Base-by-base conservation (phyloP, 2,797 vertebrate genomes). In the Semotilus atromaculatus region DNA sequence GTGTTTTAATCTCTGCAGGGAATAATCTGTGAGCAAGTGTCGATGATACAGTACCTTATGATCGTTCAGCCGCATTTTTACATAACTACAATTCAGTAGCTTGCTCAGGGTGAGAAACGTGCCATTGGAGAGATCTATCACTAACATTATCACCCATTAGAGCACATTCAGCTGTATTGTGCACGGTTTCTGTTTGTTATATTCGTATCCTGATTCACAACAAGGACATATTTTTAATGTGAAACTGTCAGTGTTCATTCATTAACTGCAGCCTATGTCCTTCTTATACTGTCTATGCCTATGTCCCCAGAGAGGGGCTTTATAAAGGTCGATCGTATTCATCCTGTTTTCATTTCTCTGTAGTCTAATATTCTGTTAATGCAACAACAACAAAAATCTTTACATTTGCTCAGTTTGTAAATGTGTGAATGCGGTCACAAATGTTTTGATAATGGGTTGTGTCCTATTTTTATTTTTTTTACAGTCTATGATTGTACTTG, bases 371-470 rank as follows among this genome's bases (percentile, higher is more conserved):
- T 36, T n/a, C 34, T 26, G 5, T 26, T 40, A 13, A 78, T 58
- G 53, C 34, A 43, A 10, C 10, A 40, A 55, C 3, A 8, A 55
- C 0, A 10, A 8, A 11, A 8, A n/a, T 75, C 1, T 58, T 38
- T n/a, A 38, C 1, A 55, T 60, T 40, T 76, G 14, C 9, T 62
- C 31, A 55, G 8, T 19, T 36, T 29, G 51, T 10, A 75, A 34
- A 55, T 76, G 10, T 16, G 48, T 36, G 23, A 3, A 21, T 21
- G 26, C 38, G 23, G 38, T 31, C n/a, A 64, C 14, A 43, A 11
- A 77, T 77, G 36, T 62, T 77, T 53, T 66, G 16, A 29, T 83
- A 66, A 45, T 74, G 60, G 70, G 23, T 36, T 74, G 71, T 14
- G 58, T 43, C 21, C 21, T 55, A 11, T 7, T 43, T 11, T 11